Evolutionary conservation across 2,797 vertebrate genomes (phyloP).

Genomic region (Columba guinea): DNA sequence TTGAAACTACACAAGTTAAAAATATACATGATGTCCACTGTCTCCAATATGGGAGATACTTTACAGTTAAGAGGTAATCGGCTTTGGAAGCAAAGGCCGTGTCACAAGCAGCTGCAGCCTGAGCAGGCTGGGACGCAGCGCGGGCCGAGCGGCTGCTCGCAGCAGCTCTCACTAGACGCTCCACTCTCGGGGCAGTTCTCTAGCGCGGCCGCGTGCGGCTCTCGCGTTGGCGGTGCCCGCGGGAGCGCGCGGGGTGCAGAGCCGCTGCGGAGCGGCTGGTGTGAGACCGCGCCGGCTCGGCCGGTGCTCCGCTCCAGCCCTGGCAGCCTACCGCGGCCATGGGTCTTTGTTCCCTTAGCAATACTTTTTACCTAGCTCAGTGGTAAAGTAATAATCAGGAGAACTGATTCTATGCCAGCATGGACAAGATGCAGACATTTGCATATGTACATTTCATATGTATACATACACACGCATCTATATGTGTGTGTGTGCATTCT

Average conservation of each 20-base stretch:
- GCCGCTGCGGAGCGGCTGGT: neutral
- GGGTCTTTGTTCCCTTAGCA: neutral
- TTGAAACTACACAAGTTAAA: neutral
- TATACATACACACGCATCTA: fast-evolving
- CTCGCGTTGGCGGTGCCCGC: neutral
- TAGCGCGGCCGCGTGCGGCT: neutral
- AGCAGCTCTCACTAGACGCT: neutral
- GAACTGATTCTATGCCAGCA: neutral
- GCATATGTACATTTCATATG: neutral
- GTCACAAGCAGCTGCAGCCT: neutral
- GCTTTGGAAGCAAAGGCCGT: neutral
- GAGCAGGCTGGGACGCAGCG: neutral
- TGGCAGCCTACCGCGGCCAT: neutral
- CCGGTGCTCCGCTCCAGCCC: neutral
- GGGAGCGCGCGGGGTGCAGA: neutral
- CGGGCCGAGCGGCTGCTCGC: too few relatives aligned
- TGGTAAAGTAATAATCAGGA: neutral
- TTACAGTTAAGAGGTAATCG: neutral
- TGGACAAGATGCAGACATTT: neutral
- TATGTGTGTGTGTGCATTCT: neutral
- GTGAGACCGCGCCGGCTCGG: neutral
- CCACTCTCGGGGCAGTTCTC: neutral
- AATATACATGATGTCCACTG: neutral
- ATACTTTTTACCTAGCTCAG: neutral
- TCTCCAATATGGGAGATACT: neutral